Evolutionary conservation across 2,113 vertebrate species (phyloP), one percentile per base, ranked within the genome.

Genomic region (Halcyon senegalensis): DNA sequence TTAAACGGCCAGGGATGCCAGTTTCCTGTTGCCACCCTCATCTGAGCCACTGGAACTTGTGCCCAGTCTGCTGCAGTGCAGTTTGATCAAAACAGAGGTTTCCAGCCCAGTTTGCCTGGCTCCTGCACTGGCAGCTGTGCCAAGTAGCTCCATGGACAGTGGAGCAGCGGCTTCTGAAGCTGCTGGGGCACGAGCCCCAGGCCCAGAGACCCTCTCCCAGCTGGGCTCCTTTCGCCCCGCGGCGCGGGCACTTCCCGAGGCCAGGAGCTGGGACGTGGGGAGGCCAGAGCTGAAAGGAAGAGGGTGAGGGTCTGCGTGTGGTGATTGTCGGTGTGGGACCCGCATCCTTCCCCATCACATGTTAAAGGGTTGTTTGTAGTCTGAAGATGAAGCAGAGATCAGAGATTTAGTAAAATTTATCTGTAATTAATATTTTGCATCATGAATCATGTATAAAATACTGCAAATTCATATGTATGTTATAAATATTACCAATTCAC

Each of bases 401-500:
- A 84, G 93, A 84, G 56, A 75, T 72, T 64, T 80, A 83, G 50
- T 51, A 39, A 92, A 84, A 91, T 81, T 94, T 81, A 89, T 93
- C 84, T 97, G 93, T 92, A 96, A 96, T 95, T 95, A 96, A 97
- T 96, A 96, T 89, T 92, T 87, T 60, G 67, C 77, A 24, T 95
- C 74, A 95, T 96, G 89, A 97, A 95, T 96, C 89, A 92, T 92
- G 93, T 96, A 95, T 96, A 78, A 87, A 92, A 96, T 75, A 63
- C 76, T 87, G 62, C 43, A 91, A 81, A 95, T 87, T 96, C 91
- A n/a, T 75, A 81, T 84, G 84, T 87, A 43, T 92, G 31, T 88
- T 90, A 69, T 58, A 89, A 91, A 70, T 94, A 81, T 76, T 93
- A 83, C 58, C 64, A 83, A 88, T 89, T 89, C 84, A 35, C 74